Evolutionary conservation across 2,888 invertebrate species (phyloP), one percentile per base, ranked within the genome.

Genomic region (Melipona bicolor): DNA sequence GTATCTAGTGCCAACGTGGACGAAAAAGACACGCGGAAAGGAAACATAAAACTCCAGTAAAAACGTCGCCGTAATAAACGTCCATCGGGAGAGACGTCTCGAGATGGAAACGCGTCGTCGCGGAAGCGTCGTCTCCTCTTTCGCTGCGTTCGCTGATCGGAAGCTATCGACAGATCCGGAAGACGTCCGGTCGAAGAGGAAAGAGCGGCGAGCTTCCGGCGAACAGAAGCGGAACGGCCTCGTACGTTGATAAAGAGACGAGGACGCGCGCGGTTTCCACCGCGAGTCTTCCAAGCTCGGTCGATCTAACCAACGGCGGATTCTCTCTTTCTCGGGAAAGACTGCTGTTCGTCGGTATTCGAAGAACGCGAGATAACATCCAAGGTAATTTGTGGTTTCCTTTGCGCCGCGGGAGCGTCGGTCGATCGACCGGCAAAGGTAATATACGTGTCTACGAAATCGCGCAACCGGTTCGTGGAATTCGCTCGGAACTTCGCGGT

Each of bases 361-460:
- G 70, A 75, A 62, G 75, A 82, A 79, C 73, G 82, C 65, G 70
- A 43, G 50, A 65, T 64, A 79, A 75, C 71, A 13, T 65, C 17
- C 70, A 68, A 74, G 54, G 74, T 75, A 49, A 82, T 79, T 79
- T 65, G 74, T 65, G 79, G 75, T 52, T 76, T 82, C 67, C 61
- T 61, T 78, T 68, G 21, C 72, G 27, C 19, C 15, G 13, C 49
- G 4, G 56, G 19, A 4, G 3, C 49, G 3, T 19, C 19, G 64
- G n/a, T 36, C 70, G 54, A 27, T 65, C 64, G 62, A 5, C 69
- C 77, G 24, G 15, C 4, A 52, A 11, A 52, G 9, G 21, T 24
- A n/a, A 3, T 27, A 74, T 19, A 64, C 32, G 54, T 56, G 43
- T 69, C 61, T 27, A 70, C 64, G 54, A n/a, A 56, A 71, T 64